Evolutionary conservation across 2,797 vertebrate genomes (phyloP).

Genomic region (Lithobates pipiens): DNA sequence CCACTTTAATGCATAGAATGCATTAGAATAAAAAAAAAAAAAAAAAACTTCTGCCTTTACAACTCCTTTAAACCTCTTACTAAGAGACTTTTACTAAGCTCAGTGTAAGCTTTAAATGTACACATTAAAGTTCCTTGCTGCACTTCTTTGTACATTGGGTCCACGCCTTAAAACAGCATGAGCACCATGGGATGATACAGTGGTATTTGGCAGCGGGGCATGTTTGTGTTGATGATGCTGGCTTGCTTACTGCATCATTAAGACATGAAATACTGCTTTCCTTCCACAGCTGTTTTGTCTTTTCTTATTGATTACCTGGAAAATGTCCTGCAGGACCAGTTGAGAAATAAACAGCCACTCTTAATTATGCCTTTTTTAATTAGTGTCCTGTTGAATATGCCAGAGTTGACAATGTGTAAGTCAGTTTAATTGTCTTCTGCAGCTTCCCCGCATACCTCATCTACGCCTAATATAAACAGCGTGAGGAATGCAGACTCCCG

Average conservation of each 20-base stretch:
- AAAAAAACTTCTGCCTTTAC: too few species aligned
- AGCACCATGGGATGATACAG: neutral
- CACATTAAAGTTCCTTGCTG: too few species aligned
- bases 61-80: too few species aligned
- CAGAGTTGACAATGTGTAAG: neutral
- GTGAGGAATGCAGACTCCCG: constrained; percentile 91
- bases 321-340: neutral
- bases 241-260: neutral
- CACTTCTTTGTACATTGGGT: too few species aligned
- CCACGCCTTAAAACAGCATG: neutral
- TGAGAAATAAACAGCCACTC: neutral
- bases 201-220: too few species aligned
- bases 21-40: too few species aligned
- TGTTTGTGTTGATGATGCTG: neutral
- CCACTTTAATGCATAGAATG: too few species aligned
- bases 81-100: too few species aligned
- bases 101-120: too few species aligned
- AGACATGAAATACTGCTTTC: neutral
- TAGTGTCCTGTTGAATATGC: neutral
- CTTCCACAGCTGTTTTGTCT: neutral
- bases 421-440: neutral
- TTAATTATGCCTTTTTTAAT: neutral
- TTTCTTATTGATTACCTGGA: neutral
- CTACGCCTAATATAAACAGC: constrained; percentile 87
- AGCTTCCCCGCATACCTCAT: constrained; percentile 91